A percentile compares a stretch with the other conserved stretches of the same genome.
Conservation (phyloP, 2,113 vertebrate genomes). For the Tyrannus savana region DNA sequence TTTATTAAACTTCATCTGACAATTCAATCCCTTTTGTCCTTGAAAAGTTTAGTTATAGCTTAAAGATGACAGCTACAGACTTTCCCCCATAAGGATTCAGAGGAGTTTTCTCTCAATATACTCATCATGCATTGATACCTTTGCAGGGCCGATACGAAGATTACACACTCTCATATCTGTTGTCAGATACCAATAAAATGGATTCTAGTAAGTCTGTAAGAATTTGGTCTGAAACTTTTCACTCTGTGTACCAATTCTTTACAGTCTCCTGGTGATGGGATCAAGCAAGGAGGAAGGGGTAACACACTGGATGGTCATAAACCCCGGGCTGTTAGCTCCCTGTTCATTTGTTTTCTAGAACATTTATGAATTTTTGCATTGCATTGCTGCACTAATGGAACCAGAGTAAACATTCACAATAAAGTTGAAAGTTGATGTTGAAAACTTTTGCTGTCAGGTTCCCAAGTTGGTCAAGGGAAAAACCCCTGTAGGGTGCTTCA, state of each 20-base stretch:
- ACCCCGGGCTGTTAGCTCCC: fast-evolving
- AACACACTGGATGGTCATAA: not conserved
- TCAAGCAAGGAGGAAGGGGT: not conserved
- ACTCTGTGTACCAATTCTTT: not conserved
- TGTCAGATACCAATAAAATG: not conserved
- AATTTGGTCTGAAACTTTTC: not conserved
- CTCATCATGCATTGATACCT: not conserved
- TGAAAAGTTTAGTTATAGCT: not conserved
- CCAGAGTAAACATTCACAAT: not conserved
- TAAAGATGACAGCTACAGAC: not conserved
- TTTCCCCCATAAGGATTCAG: not conserved
- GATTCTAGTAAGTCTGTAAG: not conserved
- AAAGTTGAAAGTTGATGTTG: no score
- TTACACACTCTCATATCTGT: not conserved
- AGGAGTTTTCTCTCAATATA: not conserved
- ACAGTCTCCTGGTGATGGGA: not conserved
- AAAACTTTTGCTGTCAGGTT: not conserved
- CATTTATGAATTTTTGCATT: not conserved
- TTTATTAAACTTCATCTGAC: not conserved
- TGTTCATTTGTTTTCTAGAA: not conserved
- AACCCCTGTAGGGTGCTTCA: fast-evolving
- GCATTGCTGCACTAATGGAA: not conserved
- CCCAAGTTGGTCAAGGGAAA: not conserved
- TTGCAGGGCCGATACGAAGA: not conserved
- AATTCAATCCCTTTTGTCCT: not conserved